These are phyloP conservation scores for Rhineura floridana DNA, from an alignment of 2,113 vertebrate species.

Conservation along the genomic window DNA sequence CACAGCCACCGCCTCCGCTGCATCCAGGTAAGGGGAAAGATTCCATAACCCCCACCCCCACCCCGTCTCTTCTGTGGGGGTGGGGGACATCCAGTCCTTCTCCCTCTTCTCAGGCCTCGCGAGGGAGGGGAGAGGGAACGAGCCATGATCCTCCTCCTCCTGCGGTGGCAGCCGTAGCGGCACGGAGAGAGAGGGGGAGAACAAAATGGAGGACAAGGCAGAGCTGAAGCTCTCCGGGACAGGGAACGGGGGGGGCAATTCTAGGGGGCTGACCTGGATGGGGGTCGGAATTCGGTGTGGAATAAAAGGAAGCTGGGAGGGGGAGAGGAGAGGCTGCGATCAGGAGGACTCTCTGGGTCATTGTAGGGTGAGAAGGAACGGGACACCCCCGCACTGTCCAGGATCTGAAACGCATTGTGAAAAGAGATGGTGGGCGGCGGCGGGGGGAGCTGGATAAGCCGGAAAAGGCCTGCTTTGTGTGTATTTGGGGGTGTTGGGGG, in stretches of 20 bases:
- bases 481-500: not conserved
- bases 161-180: conserved; percentile 12
- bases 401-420: not conserved
- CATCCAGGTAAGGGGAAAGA: conserved; percentile 82
- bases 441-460: not conserved
- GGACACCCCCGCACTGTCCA: not conserved
- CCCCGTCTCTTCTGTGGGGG: not conserved
- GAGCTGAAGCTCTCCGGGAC: not conserved
- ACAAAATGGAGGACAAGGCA: conserved; percentile 64
- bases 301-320: no score
- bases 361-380: not conserved
- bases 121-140: conserved; percentile 13
- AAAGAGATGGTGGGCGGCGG: not conserved
- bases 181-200: conserved; percentile 44
- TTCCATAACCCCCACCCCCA: conserved; percentile 11
- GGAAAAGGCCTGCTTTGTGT: not conserved
- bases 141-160: conserved; percentile 50
- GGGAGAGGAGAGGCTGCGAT: not conserved
- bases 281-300: not conserved
- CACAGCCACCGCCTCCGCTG: conserved; percentile 66
- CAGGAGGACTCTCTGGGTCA: no score
- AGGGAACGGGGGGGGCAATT: not conserved
- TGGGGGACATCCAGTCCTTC: conserved; percentile 11
- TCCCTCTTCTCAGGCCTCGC: not conserved
- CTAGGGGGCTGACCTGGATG: no score